These are phyloP conservation scores for Ooceraea biroi DNA, from an alignment of 1,140 invertebrate species.

Conservation along the genomic window DNA sequence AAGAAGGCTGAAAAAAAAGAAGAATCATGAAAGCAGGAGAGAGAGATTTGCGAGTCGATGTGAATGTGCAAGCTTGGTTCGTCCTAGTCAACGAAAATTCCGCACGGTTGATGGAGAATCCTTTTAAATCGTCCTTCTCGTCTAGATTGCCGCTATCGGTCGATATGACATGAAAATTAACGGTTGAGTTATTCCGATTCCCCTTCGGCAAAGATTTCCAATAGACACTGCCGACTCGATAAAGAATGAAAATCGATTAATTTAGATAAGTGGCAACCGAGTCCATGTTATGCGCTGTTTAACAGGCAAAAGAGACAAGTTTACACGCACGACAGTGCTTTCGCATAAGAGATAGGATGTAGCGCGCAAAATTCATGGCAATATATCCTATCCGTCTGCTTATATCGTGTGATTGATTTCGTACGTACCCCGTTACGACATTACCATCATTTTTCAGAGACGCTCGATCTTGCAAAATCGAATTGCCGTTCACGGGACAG, in stretches of 20 bases:
- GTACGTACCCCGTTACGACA: slow-evolving; percentile 41
- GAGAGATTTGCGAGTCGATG: slow-evolving; percentile 51
- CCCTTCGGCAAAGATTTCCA: slow-evolving; percentile 36
- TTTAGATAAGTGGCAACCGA: slow-evolving; percentile 34
- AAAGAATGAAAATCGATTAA: slow-evolving; percentile 35
- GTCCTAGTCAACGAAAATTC: slow-evolving; percentile 56
- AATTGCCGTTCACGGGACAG: slow-evolving; percentile 41
- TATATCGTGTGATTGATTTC: slow-evolving; percentile 51
- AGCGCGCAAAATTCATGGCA: slow-evolving; percentile 6
- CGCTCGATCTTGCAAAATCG: slow-evolving; percentile 40
- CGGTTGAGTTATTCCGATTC: slow-evolving; percentile 46
- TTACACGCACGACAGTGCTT: neutral
- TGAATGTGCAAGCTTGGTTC: slow-evolving; percentile 46
- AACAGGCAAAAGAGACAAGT: neutral
- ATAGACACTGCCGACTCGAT: slow-evolving; percentile 24
- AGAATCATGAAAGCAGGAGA: slow-evolving; percentile 37
- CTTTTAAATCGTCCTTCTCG: slow-evolving; percentile 54
- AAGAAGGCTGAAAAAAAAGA: slow-evolving; percentile 33
- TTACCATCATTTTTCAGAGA: slow-evolving; percentile 47
- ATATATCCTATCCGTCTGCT: neutral
- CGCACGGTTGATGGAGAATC: slow-evolving; percentile 55
- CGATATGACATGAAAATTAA: slow-evolving; percentile 58
- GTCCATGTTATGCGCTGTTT: slow-evolving; percentile 3
- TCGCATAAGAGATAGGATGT: neutral
- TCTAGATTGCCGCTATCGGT: slow-evolving; percentile 47